phyloP scores from a whole-genome alignment of 2,113 vertebrate species.

The Oryzias curvinotus region DNA sequence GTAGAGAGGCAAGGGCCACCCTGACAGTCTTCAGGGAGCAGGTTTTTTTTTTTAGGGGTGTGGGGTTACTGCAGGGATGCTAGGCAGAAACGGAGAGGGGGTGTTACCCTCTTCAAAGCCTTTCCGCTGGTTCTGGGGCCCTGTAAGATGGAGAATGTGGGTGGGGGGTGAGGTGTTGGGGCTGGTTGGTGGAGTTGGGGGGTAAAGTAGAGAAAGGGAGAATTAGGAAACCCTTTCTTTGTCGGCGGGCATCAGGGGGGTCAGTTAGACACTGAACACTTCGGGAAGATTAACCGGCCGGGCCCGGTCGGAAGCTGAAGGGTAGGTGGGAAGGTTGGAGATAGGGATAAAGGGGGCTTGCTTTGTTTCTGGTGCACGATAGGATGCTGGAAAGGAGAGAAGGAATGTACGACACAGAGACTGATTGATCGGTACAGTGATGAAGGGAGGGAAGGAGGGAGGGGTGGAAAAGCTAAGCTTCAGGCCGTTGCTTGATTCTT shows the following conservation, averaged over 20 bases:
- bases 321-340: constrained; percentile 50
- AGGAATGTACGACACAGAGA: constrained; percentile 68
- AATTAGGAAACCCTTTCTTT: constrained; percentile 76
- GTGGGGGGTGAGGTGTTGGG: constrained; percentile 36
- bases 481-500: constrained; percentile 28
- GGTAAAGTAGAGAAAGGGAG: constrained; percentile 69
- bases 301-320: constrained; percentile 72
- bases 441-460: constrained; percentile 30
- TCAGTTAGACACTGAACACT: constrained; percentile 69
- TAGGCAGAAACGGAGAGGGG: constrained; percentile 60
- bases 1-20: constrained; percentile 68
- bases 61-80: constrained; percentile 61
- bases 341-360: constrained; percentile 50
- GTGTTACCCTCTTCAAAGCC: constrained; percentile 67
- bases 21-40: constrained; percentile 65
- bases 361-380: constrained; percentile 68
- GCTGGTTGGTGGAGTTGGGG: constrained; percentile 31
- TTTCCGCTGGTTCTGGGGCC: constrained; percentile 71
- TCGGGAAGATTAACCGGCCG: constrained; percentile 73
- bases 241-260: constrained; percentile 65
- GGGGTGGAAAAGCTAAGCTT: constrained; percentile 36
- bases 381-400: constrained; percentile 66
- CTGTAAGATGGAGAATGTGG: constrained; percentile 68
- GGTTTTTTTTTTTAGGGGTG: constrained; percentile 41
- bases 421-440: constrained; percentile 73